These are phyloP conservation scores for Dasyurus viverrinus DNA, from an alignment of 2,113 vertebrate genomes.

Conservation along the genomic window DNA sequence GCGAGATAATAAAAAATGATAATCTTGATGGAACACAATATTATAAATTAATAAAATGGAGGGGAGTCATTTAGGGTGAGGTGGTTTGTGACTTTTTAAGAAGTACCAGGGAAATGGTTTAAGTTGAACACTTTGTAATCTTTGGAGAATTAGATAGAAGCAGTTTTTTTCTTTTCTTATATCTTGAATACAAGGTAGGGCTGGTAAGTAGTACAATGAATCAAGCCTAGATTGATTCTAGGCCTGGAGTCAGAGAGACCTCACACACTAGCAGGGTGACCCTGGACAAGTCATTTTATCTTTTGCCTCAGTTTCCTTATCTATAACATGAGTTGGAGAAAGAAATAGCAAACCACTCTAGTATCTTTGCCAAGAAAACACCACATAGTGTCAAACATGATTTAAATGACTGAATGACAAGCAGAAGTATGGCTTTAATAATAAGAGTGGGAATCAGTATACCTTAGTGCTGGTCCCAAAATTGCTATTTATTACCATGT, in stretches of 20 bases:
- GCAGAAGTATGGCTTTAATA: neutral
- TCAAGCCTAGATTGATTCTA: neutral
- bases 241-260: neutral
- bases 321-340: too few species aligned
- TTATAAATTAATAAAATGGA: slow-evolving; percentile 82
- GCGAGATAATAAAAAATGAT: slow-evolving; percentile 81
- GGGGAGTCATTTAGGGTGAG: slow-evolving; percentile 72
- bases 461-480: neutral
- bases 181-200: neutral
- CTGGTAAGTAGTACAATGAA: neutral
- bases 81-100: slow-evolving; percentile 64
- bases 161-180: slow-evolving; percentile 28
- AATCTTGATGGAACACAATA: slow-evolving; percentile 79
- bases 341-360: too few species aligned
- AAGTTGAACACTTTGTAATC: neutral
- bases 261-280: neutral
- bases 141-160: slow-evolving; percentile 15
- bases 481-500: neutral
- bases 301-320: too few species aligned
- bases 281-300: too few species aligned
- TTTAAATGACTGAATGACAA: too few species aligned
- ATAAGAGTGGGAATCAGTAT: neutral
- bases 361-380: too few species aligned
- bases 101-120: slow-evolving; percentile 44
- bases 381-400: too few species aligned